Evolutionary conservation across 2,888 invertebrate species (phyloP).

Genomic region (Pristionchus exspectatus): DNA sequence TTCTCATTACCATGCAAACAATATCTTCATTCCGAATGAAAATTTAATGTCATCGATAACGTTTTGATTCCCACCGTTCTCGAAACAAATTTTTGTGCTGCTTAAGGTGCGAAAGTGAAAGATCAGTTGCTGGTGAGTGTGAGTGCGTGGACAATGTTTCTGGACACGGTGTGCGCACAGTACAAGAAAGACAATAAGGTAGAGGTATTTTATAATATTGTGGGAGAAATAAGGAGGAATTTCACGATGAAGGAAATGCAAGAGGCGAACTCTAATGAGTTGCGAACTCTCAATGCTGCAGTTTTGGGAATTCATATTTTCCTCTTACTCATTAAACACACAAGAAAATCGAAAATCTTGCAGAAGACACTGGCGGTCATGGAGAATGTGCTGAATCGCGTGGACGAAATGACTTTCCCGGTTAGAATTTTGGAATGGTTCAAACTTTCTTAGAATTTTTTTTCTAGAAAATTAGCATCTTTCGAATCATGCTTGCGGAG

Average conservation of each 20-base stretch:
- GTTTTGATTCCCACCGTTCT: too few relatives aligned
- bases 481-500: neutral
- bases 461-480: neutral
- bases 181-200: constrained; percentile 56
- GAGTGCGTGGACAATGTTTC: constrained; percentile 56
- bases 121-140: constrained; percentile 59
- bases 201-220: neutral
- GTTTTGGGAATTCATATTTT: neutral
- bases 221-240: neutral
- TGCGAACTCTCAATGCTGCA: too few relatives aligned
- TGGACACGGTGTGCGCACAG: constrained; percentile 51
- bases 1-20: too few relatives aligned
- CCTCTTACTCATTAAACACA: too few relatives aligned
- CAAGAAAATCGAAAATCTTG: too few relatives aligned
- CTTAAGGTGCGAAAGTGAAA: constrained; percentile 61
- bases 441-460: neutral
- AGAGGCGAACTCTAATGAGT: too few relatives aligned
- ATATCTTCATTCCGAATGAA: too few relatives aligned
- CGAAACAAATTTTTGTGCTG: neutral
- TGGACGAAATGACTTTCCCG: constrained; percentile 48
- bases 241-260: too few relatives aligned
- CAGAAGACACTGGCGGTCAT: constrained; percentile 30
- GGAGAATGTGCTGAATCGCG: constrained; percentile 20
- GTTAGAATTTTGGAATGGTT: neutral
- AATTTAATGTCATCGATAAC: too few relatives aligned